Evolutionary conservation across 1,140 invertebrate species (phyloP).

Genomic region (Pseudomyrmex concolor): DNA sequence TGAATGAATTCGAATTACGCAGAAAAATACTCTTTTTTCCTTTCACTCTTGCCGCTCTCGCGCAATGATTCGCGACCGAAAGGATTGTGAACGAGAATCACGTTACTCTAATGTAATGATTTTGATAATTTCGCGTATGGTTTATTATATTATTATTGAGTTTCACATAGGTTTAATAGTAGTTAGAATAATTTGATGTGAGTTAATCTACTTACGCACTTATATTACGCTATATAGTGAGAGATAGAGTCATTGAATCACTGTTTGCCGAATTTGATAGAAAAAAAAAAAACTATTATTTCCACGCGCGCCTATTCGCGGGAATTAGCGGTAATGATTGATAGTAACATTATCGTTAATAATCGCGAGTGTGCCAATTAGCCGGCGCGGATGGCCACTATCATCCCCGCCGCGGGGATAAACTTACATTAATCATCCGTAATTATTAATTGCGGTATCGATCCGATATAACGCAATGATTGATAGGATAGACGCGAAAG

Average conservation of each 20-base stretch:
- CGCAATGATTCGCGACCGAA: too few species aligned
- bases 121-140: too few species aligned
- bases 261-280: constrained; percentile 7
- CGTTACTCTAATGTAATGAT: too few species aligned
- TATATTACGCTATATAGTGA: too few species aligned
- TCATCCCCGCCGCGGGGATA: constrained; percentile 12
- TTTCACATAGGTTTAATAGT: constrained; percentile 4
- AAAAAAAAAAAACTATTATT: constrained; percentile 47
- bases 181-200: constrained; percentile 29
- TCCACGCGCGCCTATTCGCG: constrained; percentile 24
- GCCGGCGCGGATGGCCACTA: constrained; percentile 32
- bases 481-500: constrained; percentile 46
- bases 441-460: constrained; percentile 56
- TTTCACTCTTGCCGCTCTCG: not conserved
- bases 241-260: not conserved
- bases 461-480: constrained; percentile 47
- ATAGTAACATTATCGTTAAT: constrained; percentile 58
- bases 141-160: not conserved
- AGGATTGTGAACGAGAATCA: too few species aligned
- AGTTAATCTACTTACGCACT: constrained; percentile 22
- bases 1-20: constrained; percentile 9
- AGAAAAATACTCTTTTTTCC: not conserved
- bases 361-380: constrained; percentile 53
- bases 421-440: constrained; percentile 57
- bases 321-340: constrained; percentile 53